These are phyloP conservation scores for Mystacornis crossleyi DNA, from an alignment of 2,113 vertebrate genomes.

Conservation along the genomic window DNA sequence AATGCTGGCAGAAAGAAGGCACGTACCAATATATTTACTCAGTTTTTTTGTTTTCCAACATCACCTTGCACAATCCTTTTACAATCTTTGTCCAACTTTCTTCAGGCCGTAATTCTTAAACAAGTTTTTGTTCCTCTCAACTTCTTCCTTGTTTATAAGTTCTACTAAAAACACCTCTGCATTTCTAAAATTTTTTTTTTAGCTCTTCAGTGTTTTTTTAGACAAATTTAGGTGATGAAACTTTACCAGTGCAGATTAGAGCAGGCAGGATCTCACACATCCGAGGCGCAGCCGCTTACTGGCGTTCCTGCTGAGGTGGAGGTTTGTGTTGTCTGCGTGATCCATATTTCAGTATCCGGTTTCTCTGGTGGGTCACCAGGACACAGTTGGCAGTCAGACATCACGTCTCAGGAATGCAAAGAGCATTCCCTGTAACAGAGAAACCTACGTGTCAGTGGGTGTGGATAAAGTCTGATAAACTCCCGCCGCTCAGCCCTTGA, in stretches of 20 bases:
- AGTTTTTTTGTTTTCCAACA: neutral
- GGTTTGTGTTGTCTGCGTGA: neutral
- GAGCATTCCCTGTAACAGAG: neutral
- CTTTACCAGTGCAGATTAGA: neutral
- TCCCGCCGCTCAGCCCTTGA: neutral
- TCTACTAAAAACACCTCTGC: neutral
- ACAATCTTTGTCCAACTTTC: neutral
- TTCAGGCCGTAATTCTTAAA: neutral
- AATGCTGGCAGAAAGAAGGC: slow-evolving; percentile 93
- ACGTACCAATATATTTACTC: neutral
- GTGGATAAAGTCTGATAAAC: neutral
- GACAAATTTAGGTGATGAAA: neutral
- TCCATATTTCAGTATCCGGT: neutral
- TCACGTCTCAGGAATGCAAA: neutral
- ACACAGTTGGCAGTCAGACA: neutral
- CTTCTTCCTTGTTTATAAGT: neutral
- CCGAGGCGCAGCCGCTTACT: neutral
- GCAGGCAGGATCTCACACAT: neutral
- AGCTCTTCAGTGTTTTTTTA: fast-evolving
- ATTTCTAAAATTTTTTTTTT: neutral
- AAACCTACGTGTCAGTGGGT: neutral
- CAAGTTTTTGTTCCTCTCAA: neutral
- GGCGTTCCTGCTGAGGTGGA: neutral
- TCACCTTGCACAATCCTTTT: neutral
- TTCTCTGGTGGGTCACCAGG: neutral